Evolutionary conservation across 2,888 invertebrate species (phyloP).

Genomic region (Tetranychus truncatus): DNA sequence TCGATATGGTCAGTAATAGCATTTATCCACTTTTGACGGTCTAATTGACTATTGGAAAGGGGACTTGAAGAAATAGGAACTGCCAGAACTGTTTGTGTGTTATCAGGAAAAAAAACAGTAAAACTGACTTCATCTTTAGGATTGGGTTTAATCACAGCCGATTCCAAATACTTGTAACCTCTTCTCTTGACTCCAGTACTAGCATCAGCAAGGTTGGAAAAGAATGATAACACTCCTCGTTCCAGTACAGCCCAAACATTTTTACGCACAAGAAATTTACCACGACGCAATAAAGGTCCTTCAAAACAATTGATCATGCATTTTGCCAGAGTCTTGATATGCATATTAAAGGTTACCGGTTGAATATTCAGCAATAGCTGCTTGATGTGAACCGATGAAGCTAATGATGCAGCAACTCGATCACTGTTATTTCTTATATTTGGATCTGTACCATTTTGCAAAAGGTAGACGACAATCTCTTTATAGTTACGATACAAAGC

Average conservation of each 20-base stretch:
- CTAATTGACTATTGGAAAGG: too few species aligned
- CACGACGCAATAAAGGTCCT: slow-evolving; percentile 45
- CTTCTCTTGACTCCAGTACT: slow-evolving; percentile 41
- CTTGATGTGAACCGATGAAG: slow-evolving; percentile 44
- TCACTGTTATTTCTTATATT: slow-evolving; percentile 44
- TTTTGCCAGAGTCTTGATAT: slow-evolving; percentile 14
- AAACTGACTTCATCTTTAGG: slow-evolving; percentile 12
- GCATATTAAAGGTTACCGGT: slow-evolving; percentile 35
- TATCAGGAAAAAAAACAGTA: slow-evolving; percentile 19
- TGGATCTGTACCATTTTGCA: slow-evolving; percentile 45
- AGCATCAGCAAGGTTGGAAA: slow-evolving; percentile 43
- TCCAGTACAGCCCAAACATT: slow-evolving; percentile 48
- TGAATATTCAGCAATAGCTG: slow-evolving; percentile 43
- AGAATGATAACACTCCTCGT: slow-evolving; percentile 43
- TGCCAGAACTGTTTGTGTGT: slow-evolving; percentile 15
- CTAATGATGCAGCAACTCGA: slow-evolving; percentile 44
- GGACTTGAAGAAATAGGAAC: not conserved
- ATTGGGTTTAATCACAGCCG: slow-evolving; percentile 36
- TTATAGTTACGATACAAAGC: slow-evolving; percentile 47
- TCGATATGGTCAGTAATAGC: slow-evolving; percentile 47
- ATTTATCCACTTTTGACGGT: slow-evolving; percentile 44
- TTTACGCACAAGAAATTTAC: slow-evolving; percentile 46
- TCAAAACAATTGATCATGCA: slow-evolving; percentile 38
- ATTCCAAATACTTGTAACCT: slow-evolving; percentile 47
- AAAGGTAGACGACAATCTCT: slow-evolving; percentile 43